These are phyloP conservation scores for Cyanocitta stelleri DNA, from an alignment of 2,113 vertebrate genomes.

Conservation along the genomic window DNA sequence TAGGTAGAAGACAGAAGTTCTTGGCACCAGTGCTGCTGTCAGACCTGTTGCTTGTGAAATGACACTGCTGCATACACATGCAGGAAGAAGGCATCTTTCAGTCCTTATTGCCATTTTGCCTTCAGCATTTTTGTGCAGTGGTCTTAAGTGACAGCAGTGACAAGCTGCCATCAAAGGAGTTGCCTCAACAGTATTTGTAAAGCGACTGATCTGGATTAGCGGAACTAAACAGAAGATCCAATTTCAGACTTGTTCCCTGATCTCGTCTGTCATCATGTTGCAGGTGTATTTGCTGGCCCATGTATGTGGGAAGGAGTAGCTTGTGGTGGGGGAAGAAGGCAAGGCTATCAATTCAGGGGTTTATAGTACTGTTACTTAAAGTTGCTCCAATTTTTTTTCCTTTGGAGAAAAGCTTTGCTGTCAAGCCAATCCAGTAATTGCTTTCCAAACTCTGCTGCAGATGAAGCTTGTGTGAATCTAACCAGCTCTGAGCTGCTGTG, in stretches of 20 bases:
- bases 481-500: neutral
- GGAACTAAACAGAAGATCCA: neutral
- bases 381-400: rapidly evolving
- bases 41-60: slow-evolving; percentile 27
- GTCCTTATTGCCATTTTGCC: neutral
- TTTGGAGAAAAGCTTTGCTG: neutral
- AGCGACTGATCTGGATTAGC: neutral
- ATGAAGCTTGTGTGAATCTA: neutral
- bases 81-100: neutral
- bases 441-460: neutral
- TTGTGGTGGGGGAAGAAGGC: neutral
- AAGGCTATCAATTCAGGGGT: neutral
- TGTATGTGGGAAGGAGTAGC: neutral
- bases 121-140: neutral
- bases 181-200: neutral
- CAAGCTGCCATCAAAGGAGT: neutral
- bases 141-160: neutral
- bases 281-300: neutral
- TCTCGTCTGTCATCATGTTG: neutral
- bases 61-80: neutral
- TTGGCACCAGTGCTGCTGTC: slow-evolving; percentile 33
- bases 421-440: neutral
- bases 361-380: neutral
- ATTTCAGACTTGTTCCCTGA: neutral
- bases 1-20: neutral